Conservation (phyloP, 1,140 invertebrate species). For the Manduca sexta region DNA sequence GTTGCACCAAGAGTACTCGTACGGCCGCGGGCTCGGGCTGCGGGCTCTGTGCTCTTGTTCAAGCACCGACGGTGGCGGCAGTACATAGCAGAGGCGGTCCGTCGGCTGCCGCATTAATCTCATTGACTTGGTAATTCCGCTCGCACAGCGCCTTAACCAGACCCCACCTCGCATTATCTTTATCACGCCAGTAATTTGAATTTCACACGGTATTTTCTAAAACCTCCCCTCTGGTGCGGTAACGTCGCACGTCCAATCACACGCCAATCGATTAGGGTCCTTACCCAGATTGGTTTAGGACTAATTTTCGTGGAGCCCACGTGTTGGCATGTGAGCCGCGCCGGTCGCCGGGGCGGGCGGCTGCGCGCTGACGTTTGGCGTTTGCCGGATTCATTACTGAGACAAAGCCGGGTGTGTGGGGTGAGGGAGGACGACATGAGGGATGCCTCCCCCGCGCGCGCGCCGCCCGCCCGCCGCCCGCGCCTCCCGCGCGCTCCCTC, state of each 20-base stretch:
- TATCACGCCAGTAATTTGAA: slow-evolving; percentile 55
- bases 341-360: slow-evolving; percentile 40
- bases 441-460: slow-evolving; percentile 16
- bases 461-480: slow-evolving; percentile 2
- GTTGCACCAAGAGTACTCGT: no score
- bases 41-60: no score
- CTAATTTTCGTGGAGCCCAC: slow-evolving; percentile 32
- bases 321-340: slow-evolving; percentile 41
- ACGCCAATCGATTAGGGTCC: neutral
- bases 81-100: no score
- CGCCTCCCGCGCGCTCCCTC: no score
- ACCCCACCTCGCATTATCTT: slow-evolving; percentile 32
- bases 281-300: slow-evolving; percentile 19
- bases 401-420: slow-evolving; percentile 46
- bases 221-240: slow-evolving; percentile 32
- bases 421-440: slow-evolving; percentile 19
- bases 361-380: slow-evolving; percentile 64
- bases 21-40: no score
- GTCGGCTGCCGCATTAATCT: neutral
- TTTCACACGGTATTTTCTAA: slow-evolving; percentile 59
- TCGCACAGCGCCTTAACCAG: no score
- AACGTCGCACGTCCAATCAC: neutral
- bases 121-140: neutral
- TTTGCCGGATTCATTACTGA: slow-evolving; percentile 70
- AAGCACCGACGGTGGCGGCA: no score